These are phyloP conservation scores for Sinopyrophorus schimmeli DNA, from an alignment of 2,888 invertebrate genomes.

Conservation along the genomic window DNA sequence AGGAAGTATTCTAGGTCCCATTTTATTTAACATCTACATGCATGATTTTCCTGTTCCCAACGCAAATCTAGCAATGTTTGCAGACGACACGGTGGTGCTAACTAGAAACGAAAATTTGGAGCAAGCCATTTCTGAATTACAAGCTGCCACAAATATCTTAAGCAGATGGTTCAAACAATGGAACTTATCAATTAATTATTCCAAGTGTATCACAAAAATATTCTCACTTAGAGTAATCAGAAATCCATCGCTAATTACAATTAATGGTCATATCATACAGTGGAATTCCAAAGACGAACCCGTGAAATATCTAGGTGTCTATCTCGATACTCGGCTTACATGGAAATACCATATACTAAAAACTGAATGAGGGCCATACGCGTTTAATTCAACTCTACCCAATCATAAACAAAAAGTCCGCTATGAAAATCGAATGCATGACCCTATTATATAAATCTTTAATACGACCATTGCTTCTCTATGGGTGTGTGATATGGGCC, in stretches of 20 bases:
- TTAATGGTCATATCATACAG: neutral
- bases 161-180: constrained; percentile 3
- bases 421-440: neutral
- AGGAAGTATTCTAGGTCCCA: constrained; percentile 19
- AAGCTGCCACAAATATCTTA: constrained; percentile 1
- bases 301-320: neutral
- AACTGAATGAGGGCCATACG: constrained; percentile 5
- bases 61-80: constrained; percentile 31
- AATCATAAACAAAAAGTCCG: constrained; percentile 1
- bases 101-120: neutral
- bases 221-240: neutral
- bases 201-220: neutral
- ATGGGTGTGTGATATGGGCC: constrained; percentile 1
- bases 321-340: neutral
- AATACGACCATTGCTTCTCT: constrained; percentile 1
- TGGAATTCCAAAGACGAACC: neutral
- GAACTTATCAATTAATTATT: neutral
- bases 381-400: constrained; percentile 2
- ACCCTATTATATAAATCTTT: constrained; percentile 2
- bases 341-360: constrained; percentile 5
- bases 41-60: constrained; percentile 13
- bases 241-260: neutral
- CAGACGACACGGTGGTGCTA: constrained; percentile 29
- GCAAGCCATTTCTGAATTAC: constrained; percentile 5
- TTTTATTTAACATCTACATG: constrained; percentile 7